Conservation (phyloP, 2,888 invertebrate genomes). For the Perithous albicinctus region DNA sequence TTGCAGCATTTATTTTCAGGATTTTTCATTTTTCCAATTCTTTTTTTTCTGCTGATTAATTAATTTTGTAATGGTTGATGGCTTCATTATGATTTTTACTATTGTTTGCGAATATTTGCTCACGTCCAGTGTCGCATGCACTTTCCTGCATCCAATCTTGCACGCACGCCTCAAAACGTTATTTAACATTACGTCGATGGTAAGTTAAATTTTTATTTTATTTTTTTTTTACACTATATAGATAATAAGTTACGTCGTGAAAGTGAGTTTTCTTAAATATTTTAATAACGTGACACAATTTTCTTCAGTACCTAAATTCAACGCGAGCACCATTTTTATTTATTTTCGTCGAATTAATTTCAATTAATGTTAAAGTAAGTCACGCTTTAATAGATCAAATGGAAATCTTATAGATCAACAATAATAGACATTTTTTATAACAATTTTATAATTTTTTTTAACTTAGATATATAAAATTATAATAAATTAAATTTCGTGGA, state of each 20-base stretch:
- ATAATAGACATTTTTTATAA: too few species aligned
- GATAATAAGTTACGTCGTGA: not conserved
- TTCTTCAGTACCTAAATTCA: too few species aligned
- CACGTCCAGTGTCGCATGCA: constrained; percentile 66
- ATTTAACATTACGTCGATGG: constrained; percentile 77
- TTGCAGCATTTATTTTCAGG: constrained; percentile 51
- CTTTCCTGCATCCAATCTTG: constrained; percentile 74
- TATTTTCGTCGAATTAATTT: too few species aligned
- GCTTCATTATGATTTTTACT: constrained; percentile 44
- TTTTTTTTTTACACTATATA: not conserved
- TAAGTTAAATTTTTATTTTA: constrained; percentile 71
- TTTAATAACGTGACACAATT: not conserved
- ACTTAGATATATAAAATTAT: too few species aligned
- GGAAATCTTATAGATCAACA: too few species aligned
- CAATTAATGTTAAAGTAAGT: too few species aligned
- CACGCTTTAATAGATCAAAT: too few species aligned
- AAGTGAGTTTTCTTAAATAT: not conserved
- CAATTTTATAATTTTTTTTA: too few species aligned
- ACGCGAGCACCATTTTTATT: too few species aligned
- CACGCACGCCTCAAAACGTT: constrained; percentile 70
- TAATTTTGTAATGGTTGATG: constrained; percentile 16
- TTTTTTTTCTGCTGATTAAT: constrained; percentile 26
- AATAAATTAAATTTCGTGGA: too few species aligned
- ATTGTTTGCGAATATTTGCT: constrained; percentile 61
- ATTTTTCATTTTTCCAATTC: constrained; percentile 28